Conservation (phyloP, 2,113 vertebrate species). For the Crypturellus undulatus region DNA sequence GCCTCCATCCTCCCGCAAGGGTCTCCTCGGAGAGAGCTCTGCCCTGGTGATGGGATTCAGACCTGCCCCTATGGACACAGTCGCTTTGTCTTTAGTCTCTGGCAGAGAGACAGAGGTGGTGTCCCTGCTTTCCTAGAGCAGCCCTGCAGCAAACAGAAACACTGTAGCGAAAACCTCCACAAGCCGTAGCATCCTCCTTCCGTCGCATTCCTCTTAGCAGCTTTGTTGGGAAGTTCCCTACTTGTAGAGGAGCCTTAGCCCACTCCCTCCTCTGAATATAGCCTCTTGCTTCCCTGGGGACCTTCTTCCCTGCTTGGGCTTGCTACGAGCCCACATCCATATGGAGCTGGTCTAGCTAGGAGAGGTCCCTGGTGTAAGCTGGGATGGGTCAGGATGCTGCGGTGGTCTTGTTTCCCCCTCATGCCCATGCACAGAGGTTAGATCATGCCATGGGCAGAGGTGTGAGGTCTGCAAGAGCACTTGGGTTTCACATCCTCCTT, state of each 20-base stretch:
- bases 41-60: background rate
- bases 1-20: background rate
- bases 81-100: background rate
- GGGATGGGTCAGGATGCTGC: background rate
- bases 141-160: background rate
- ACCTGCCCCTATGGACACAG: background rate
- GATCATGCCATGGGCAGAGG: background rate
- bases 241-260: background rate
- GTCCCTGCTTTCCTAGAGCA: background rate
- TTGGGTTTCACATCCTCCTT: background rate
- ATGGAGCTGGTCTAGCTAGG: no score
- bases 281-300: background rate
- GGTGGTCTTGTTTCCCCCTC: background rate
- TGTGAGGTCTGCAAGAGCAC: background rate
- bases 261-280: background rate
- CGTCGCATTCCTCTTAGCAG: background rate
- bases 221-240: background rate
- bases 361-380: background rate
- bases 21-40: background rate
- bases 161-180: background rate
- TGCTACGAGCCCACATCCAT: background rate
- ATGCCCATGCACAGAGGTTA: background rate
- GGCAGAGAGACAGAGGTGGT: no score
- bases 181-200: background rate
- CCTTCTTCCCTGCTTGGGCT: background rate